Evolutionary conservation across 2,113 vertebrate genomes (phyloP), one percentile per base, ranked within the genome.

Genomic region (Trogon melanurus): DNA sequence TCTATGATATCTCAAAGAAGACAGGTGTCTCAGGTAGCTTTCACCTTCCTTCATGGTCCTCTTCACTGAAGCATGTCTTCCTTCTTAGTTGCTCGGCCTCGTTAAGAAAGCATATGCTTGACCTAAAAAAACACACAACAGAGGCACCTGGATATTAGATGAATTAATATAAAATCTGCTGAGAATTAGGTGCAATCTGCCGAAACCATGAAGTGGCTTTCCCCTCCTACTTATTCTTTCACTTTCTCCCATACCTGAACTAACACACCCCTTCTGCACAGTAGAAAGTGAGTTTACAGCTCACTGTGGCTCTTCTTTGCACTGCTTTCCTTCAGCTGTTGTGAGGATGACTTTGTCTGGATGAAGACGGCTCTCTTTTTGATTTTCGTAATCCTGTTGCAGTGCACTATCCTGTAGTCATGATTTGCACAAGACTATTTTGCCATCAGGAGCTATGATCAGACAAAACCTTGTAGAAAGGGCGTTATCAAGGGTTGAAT

Each of bases 361-460:
- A 44, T 4, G 54, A 1, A 14, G 6, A 44, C 23, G 56, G 4
- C 25, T 1, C 0, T 6, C 4, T 76, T 83, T 79, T 32, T 15
- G 30, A 22, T 41, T 89, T 84, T 41, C 65, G 5, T 45, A 48
- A 60, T 60, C 9, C 5, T 56, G 18, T 14, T 85, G 18, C 44
- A 34, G 11, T 64, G 90, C 3, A 2, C 5, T 70, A 11, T 30
- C 51, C 27, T 47, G 41, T 16, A 30, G 5, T 36, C 29, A 11
- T 53, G 61, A 61, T 13, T 66, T 73, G 21, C n/a, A 62, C 16
- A 93, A 12, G 6, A 26, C 0, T 73, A 5, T 80, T 80, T 72
- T 85, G 22, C 47, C 8, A 34, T 34, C 2, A 34, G 58, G 20
- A 85, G 25, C 8, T 53, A 18, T 38, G 45, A 45, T 51, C 36